Evolutionary conservation across 2,113 vertebrate genomes (phyloP), one percentile per base, ranked within the genome.

Genomic region (Chinchilla lanigera): DNA sequence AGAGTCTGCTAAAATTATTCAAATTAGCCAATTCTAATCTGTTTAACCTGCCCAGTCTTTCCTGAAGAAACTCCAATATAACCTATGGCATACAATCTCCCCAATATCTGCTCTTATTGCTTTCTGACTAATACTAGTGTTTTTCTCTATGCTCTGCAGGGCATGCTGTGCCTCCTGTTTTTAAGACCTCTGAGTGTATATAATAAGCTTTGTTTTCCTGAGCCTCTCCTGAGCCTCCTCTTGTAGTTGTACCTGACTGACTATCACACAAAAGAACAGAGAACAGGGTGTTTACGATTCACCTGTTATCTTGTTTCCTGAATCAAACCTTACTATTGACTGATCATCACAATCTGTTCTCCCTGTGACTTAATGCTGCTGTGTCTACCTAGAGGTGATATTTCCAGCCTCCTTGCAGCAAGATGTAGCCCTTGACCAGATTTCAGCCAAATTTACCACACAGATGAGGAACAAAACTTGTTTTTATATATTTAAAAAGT

Each of bases 381-480:
- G 24, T 13, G 24, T n/a, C 44, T 58, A 47, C 33, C 50, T 78
- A 50, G 19, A 54, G 24, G 4, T 47, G 19, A 26, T 7, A 28
- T 67, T 90, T 54, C 35, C 41, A 77, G 30, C 17, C 19, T 77
- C 58, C 20, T 80, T 63, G 65, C 8, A 78, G 30, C 10, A 69
- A 86, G 58, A 35, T 75, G n/a, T 30, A 44, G 58, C 30, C 50
- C 61, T 4, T 94, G 52, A 41, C 69, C 65, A 56, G 4, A 28
- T 56, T 92, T 80, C 65, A 56, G 38, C 11, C 89, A 85, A 73
- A 67, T 11, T 54, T 69, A 78, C 35, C n/a, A 96, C 44, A 77
- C 7, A 83, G 19, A 60, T 80, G 35, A 90, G 41, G 86, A 96
- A 83, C 26, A 93, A 90, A 84, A 84, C 17, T 65, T 93, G 19